Base-by-base conservation (phyloP, 2,888 invertebrate genomes). In the Hololepta plana region DNA sequence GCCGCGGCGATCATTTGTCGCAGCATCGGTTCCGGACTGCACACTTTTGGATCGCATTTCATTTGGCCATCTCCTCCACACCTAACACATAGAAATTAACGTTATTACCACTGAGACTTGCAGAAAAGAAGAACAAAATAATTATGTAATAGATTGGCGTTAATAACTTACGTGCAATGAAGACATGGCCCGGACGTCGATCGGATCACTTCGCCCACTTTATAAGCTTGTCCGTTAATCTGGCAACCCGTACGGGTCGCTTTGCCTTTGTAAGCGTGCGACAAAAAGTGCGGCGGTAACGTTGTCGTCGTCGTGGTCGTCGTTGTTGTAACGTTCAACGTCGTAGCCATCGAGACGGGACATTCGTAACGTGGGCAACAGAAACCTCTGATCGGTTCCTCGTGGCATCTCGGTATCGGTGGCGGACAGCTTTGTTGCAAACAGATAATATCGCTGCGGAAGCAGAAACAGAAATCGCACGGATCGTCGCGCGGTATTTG, bases 391-490 rank as follows among this genome's bases (percentile, higher is more conserved):
- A 91, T 90, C 10, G 84, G 79, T 55, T 90, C 88, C 51, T 88
- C 85, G 51, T 80, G 81, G 45, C 90, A 91, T 30, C 81, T 80
- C 25, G 77, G 74, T 42, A 90, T 88, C 20, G 90, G 90, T 25
- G 90, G 90, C 27, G 90, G 90, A 57, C 90, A 91, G 44, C 87
- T 87, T 55, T 91, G 90, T 56, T 90, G 88, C 37, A 90, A 61
- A 43, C 90, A 91, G 45, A 91, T 90, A 42, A 91, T 90, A 48
- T 90, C 88, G 51, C 88, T 85, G 53, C 90, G 70, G 64, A 90
- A 91, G 62, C 90, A 91, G 73, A 91, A 90, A 57, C 90, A 91
- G 63, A 90, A 91, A 50, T 90, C 88, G 51, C 90, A 91, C 12
- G 90, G 87, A 59, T 91, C 87, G 41, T 87, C 85, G 40, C 90